Base-by-base conservation (phyloP, 1,140 invertebrate species). In the Sitobion miscanthi region DNA sequence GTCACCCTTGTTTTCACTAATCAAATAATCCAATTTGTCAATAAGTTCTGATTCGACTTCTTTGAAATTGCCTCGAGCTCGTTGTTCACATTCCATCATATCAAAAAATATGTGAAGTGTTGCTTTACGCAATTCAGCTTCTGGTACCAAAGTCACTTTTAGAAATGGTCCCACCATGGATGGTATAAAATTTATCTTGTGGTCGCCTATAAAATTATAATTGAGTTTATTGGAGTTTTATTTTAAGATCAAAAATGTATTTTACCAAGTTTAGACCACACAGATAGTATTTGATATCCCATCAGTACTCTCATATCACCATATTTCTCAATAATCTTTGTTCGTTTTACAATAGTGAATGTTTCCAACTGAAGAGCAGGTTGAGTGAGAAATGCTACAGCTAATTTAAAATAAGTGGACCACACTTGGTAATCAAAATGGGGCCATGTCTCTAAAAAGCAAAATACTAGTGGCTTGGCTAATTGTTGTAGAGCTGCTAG, bases 101-200 rank as follows among this genome's bases (percentile, higher is more conserved):
- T 99, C 98, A 95, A 99, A 99, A 94, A 99, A 98, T 52, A 99
- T 98, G 21, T 98, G 98, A 35, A 99, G 96, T 0, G 98, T 99
- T 0, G 98, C 98, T 94, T 98, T 98, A 14, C 99, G 96, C 35
- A 99, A 95, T 94, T 98, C 97, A 93, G 96, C 96, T 95, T 99
- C 98, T 1, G 98, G 98, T 38, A 99, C 98, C 38, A 99, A 95
- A 0, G 98, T 98, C 17, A 99, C 98, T 96, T 99, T 98, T 25
- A 99, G 96, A 94, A 99, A 97, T 0, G 98, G 98, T 6, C 98
- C 98, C 20, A 99, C 98, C 96, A 99, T 97, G 3, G 97, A 97
- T 1, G 98, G 98, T 94, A 99, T 98, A 94, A 99, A 98, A 94
- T 98, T 97, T 20, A 98, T 96, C 95, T 99, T 98, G 94, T 97